Evolutionary conservation across 1,140 invertebrate genomes (phyloP).

Genomic region (Bombus polaris): DNA sequence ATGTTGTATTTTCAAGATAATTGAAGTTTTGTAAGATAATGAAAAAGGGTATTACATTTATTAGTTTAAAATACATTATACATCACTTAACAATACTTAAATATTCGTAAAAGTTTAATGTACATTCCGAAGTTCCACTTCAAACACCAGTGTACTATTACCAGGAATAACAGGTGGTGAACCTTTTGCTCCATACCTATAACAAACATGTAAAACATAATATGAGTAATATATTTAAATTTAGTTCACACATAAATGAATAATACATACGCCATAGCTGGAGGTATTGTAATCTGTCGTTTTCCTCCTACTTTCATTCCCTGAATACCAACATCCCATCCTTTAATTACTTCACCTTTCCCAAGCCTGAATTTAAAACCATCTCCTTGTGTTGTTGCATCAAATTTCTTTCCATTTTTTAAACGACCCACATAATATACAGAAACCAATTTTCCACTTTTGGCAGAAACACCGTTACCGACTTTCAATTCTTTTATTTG

Average conservation of each 20-base stretch:
- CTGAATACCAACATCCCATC: conserved; percentile 93
- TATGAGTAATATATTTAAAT: background rate
- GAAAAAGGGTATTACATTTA: conserved; percentile 27
- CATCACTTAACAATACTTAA: conserved; percentile 4
- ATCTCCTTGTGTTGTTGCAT: conserved; percentile 87
- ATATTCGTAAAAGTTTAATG: conserved; percentile 83
- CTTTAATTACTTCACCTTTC: conserved; percentile 93
- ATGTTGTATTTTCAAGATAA: background rate
- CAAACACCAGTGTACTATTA: conserved; percentile 92
- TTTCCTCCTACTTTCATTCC: conserved; percentile 98
- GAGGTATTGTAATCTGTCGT: conserved; percentile 91
- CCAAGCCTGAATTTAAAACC: conserved; percentile 95
- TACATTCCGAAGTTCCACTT: conserved; percentile 93
- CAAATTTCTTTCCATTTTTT: conserved; percentile 93
- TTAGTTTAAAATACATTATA: conserved; percentile 45
- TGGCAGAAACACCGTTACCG: conserved; percentile 90
- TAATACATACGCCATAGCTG: conserved; percentile 90
- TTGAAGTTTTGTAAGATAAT: background rate
- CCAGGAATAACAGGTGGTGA: conserved; percentile 92
- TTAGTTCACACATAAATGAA: background rate
- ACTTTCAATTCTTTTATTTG: conserved; percentile 89
- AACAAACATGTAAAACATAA: conserved; percentile 72
- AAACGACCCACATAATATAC: conserved; percentile 92
- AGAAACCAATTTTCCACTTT: conserved; percentile 88
- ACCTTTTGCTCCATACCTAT: conserved; percentile 91